Base-by-base conservation (phyloP, 2,888 invertebrate species). In the Diarsia rubi region DNA sequence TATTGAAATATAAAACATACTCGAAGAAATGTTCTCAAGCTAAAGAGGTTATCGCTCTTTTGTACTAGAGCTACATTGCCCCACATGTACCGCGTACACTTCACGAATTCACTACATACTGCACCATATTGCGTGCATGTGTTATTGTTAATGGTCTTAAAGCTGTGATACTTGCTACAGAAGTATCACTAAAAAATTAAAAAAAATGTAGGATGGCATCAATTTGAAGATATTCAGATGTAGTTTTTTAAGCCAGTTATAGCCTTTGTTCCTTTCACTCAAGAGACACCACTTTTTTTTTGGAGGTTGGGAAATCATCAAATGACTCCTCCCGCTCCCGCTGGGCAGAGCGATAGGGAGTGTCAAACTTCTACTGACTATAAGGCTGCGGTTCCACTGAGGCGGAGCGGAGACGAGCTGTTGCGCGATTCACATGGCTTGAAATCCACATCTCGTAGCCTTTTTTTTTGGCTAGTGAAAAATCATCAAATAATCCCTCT, bases 21-120 rank as follows among this genome's bases (percentile, higher is more conserved):
- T 37, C 6, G 37, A 72, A 68, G 69, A 74, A 74, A 64, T 60
- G 21, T 69, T 75, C 78, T 62, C 66, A 64, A 63, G 79, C 64
- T 67, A 83, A 86, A 42, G 81, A 86, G 86, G 86, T 86, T 88
- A 86, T 88, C 80, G 78, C 73, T 69, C 73, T 81, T 81, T 84
- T 75, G 21, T 69, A n/a, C 77, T 74, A 75, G 70, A 72, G n/a
- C 74, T 81, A 64, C 73, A 81, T 75, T 75, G 68, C 71, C 37
- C 76, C 81, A 85, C 80, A 83, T 88, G 88, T 65, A 69, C 57
- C 75, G 63, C 78, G 52, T 78, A 76, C 65, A 75, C 63, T 77
- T 66, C 68, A 73, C 64, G 72, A 69, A 65, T 73, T 68, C 54
- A 64, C 60, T 75, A 74, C 70, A 75, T 76, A 82, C 62, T 83